Evolutionary conservation across 2,113 vertebrate species (phyloP), one percentile per base, ranked within the genome.

Genomic region (Glaucidium brasilianum): DNA sequence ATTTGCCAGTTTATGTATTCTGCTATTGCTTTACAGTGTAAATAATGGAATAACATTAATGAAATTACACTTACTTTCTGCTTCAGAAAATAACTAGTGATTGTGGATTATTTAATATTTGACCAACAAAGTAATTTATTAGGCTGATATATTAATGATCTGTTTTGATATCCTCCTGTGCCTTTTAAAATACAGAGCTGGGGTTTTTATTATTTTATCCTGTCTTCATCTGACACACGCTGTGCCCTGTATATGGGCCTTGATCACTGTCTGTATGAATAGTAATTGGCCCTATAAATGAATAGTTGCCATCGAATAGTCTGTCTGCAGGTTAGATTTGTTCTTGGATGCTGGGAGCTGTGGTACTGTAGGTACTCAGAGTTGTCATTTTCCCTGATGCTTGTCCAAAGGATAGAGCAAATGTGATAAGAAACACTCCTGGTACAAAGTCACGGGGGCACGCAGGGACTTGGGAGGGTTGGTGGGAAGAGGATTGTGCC

Each of bases 251-350:
- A 15, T 45, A 8, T 27, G 29, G 37, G 26, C 45, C n/a, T 69
- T 69, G n/a, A 19, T 74, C 25, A 10, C 50, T 26, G 11, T 50
- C 56, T 66, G 6, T 68, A 3, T 27, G 35, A 37, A 10, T 16
- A 8, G 27, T 56, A 15, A 18, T 2, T 19, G 26, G 8, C 21
- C 23, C 35, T 30, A 10, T 37, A 27, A 43, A 45, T 10, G 29
- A 49, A 12, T 5, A 32, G 1, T 10, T 37, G 30, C 50, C 11
- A 5, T 60, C 0, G 0, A 63, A 15, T 3, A 4, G 9, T 6
- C 23, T 34, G 25, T 19, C 39, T 86, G 23, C 29, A 39, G 26
- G 32, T 32, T 69, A 21, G 29, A 29, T n/a, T 85, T 67, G 55
- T 26, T 32, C 25, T 68, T 1, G 0, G 22, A 7, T 81, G 25